Evolutionary conservation across 2,888 invertebrate genomes (phyloP).

Genomic region (Morpho achilles): DNA sequence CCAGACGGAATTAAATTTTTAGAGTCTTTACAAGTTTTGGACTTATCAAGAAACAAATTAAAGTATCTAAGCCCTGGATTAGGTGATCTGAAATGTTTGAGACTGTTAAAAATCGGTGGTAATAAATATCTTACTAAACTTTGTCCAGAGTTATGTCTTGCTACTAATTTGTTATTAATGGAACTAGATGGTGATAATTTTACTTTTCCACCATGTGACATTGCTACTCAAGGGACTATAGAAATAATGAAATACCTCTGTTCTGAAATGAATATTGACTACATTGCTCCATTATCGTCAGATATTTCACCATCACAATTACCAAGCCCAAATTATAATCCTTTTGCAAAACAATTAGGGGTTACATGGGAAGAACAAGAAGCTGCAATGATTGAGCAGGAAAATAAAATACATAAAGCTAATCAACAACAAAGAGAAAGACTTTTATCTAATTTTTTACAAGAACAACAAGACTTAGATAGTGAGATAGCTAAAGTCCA

Average conservation of each 20-base stretch:
- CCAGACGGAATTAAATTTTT: conserved; percentile 84
- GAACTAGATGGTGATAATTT: conserved; percentile 81
- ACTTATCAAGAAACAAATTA: conserved; percentile 85
- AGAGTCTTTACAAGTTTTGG: conserved; percentile 81
- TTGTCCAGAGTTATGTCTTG: conserved; percentile 83
- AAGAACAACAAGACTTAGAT: conserved; percentile 83
- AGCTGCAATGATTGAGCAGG: conserved; percentile 81
- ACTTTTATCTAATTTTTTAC: conserved; percentile 70
- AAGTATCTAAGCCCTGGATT: conserved; percentile 81
- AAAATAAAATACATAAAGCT: conserved; percentile 81
- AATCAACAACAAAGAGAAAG: conserved; percentile 82
- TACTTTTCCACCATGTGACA: conserved; percentile 82
- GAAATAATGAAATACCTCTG: conserved; percentile 83
- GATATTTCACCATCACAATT: conserved; percentile 47
- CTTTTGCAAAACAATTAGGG: conserved; percentile 49
- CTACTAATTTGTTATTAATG: conserved; percentile 80
- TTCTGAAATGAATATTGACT: conserved; percentile 66
- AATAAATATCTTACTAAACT: conserved; percentile 80
- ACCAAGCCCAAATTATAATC: conserved; percentile 50
- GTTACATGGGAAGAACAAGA: conserved; percentile 81
- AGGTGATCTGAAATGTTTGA: conserved; percentile 81
- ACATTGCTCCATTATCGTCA: conserved; percentile 56
- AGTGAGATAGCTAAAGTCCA: conserved; percentile 84
- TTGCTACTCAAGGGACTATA: conserved; percentile 79
- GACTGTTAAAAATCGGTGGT: conserved; percentile 79